Conservation (phyloP, 2,888 invertebrate genomes). For the Brenthis hecate region DNA sequence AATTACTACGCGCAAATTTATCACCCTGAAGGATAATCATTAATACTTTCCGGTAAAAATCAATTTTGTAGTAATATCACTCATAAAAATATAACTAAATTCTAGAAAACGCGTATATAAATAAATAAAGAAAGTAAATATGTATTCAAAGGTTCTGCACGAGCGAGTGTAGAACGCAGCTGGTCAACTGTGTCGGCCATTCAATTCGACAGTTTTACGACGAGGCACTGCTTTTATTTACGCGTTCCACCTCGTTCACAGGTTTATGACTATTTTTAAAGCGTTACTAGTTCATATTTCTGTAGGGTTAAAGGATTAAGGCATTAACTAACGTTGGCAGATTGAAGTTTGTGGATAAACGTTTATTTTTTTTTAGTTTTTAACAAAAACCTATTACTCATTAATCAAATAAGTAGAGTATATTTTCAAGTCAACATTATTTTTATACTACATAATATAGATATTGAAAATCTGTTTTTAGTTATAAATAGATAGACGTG, state of each 20-base stretch:
- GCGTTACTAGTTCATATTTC: slow-evolving; percentile 72
- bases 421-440: background rate
- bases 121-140: slow-evolving; percentile 32
- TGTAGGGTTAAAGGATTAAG: slow-evolving; percentile 64
- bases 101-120: background rate
- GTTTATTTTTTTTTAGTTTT: background rate
- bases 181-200: slow-evolving; percentile 51
- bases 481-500: no score
- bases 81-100: no score
- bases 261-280: slow-evolving; percentile 75
- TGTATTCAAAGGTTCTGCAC: slow-evolving; percentile 34
- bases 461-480: no score
- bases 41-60: no score
- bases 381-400: no score
- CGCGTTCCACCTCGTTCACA: slow-evolving; percentile 65
- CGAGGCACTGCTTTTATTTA: slow-evolving; percentile 62
- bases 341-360: slow-evolving; percentile 5
- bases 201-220: slow-evolving; percentile 74
- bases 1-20: no score
- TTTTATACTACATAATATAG: background rate
- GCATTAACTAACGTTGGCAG: slow-evolving; percentile 48
- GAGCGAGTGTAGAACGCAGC: slow-evolving; percentile 50
- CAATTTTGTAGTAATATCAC: no score
- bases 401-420: no score
- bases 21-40: no score